Base-by-base conservation (phyloP, 2,113 vertebrate species). In the Papio anubis region DNA sequence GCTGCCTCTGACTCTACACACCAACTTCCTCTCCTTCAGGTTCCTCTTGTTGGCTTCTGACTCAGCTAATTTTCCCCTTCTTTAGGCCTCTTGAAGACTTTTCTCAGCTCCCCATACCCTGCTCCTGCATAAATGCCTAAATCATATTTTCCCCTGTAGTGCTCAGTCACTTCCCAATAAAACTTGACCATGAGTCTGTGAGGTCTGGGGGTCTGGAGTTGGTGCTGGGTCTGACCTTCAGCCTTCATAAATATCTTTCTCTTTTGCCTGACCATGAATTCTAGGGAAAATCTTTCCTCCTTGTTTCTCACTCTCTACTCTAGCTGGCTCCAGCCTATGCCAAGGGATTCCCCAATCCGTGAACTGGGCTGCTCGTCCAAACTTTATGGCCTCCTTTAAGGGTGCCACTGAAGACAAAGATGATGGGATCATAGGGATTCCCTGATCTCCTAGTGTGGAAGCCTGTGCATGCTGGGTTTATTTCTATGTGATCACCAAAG, bases 41-140 rank as follows among this genome's bases (percentile, higher is more conserved):
- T 97, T 97, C 97, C 97, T 97, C 97, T 97, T 95, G 61, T 14
- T 59, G 68, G 87, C 52, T 84, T 98, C 97, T 98, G 97, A 98
- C 95, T 98, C 98, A 97, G 97, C 95, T 79, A 38, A 89, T 97
- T 95, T 97, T 68, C 97, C 97, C 94, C 92, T 85, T 76, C 82
- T 87, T 78, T 20, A 89, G 92, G 90, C 94, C 90, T 92, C 95
- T 66, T 66, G 2, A 93, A 88, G 81, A 43, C 73, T 81, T 94
- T 92, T 72, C 90, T 94, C 84, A 59, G 81, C 52, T 66, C 93
- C 82, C 90, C 73, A 40, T 72, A 35, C 79, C 55, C 68, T 61
- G 68, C 43, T 91, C 45, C 75, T 27, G n/a, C 40, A 32, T 18
- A 23, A 68, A 79, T 55, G 88, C 61, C 94, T 85, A 85, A 78